phyloP scores from a whole-genome alignment of 2,797 vertebrate species.

The Spinus olivaceus region DNA sequence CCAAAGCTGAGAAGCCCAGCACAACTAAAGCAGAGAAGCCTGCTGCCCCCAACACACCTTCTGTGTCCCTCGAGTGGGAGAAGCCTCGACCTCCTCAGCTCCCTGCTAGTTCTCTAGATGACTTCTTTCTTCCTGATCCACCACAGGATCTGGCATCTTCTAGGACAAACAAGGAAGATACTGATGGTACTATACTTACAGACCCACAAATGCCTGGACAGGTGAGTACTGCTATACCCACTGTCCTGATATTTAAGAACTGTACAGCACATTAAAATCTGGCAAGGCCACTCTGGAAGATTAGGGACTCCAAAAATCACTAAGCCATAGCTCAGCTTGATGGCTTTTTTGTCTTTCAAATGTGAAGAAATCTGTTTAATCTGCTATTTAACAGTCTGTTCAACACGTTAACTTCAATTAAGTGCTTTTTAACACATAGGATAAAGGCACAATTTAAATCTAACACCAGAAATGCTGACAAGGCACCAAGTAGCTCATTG shows the following conservation, averaged over 20 bases:
- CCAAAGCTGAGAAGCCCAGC: slow-evolving; percentile 74
- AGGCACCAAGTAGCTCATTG: background rate
- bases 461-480: background rate
- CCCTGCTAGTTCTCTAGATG: slow-evolving; percentile 73
- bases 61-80: slow-evolving; percentile 77
- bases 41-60: slow-evolving; percentile 35
- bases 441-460: background rate
- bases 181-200: slow-evolving; percentile 41
- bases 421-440: background rate
- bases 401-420: background rate
- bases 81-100: slow-evolving; percentile 79
- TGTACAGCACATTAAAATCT: background rate
- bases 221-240: slow-evolving; percentile 67
- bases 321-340: background rate
- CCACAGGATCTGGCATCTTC: slow-evolving; percentile 64
- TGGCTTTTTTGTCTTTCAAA: background rate
- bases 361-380: background rate
- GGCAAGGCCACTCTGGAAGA: background rate
- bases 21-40: slow-evolving; percentile 77
- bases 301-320: background rate
- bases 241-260: background rate
- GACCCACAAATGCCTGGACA: slow-evolving; percentile 79
- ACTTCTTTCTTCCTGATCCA: slow-evolving; percentile 77
- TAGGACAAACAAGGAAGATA: slow-evolving; percentile 35
- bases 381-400: background rate